phyloP scores from a whole-genome alignment of 2,113 vertebrate species.

The Solea senegalensis region DNA sequence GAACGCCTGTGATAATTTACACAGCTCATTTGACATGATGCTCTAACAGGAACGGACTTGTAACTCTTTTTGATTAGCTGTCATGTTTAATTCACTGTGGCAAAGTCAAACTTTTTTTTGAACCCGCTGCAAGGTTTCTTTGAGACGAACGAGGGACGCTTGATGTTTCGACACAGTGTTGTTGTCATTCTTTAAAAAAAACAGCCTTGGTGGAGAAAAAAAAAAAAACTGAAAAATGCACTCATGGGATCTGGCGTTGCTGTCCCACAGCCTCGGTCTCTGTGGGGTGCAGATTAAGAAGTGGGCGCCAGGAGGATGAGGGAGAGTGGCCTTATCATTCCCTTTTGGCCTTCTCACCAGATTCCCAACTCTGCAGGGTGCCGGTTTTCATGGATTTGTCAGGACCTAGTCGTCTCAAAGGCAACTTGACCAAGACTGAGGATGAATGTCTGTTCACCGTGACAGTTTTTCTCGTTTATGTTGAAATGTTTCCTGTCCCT shows the following conservation, averaged over 20 bases:
- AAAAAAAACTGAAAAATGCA: too few relatives aligned
- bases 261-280: slow-evolving; percentile 34
- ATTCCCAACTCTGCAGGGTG: slow-evolving; percentile 52
- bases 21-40: background rate
- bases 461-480: background rate
- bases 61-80: background rate
- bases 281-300: slow-evolving; percentile 58
- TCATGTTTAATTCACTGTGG: background rate
- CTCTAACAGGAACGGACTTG: background rate
- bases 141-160: background rate
- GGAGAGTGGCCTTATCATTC: slow-evolving; percentile 57
- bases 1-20: too few relatives aligned
- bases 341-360: slow-evolving; percentile 53
- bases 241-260: slow-evolving; percentile 18
- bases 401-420: slow-evolving; percentile 18
- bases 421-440: slow-evolving; percentile 16
- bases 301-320: slow-evolving; percentile 24
- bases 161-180: background rate
- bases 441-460: slow-evolving; percentile 4
- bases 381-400: slow-evolving; percentile 33
- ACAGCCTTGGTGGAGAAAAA: background rate
- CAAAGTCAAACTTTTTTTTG: background rate
- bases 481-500: slow-evolving; percentile 40
- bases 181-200: background rate
- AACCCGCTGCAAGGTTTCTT: background rate